Conservation (phyloP, 2,797 vertebrate genomes). For the Siniperca scherzeri region DNA sequence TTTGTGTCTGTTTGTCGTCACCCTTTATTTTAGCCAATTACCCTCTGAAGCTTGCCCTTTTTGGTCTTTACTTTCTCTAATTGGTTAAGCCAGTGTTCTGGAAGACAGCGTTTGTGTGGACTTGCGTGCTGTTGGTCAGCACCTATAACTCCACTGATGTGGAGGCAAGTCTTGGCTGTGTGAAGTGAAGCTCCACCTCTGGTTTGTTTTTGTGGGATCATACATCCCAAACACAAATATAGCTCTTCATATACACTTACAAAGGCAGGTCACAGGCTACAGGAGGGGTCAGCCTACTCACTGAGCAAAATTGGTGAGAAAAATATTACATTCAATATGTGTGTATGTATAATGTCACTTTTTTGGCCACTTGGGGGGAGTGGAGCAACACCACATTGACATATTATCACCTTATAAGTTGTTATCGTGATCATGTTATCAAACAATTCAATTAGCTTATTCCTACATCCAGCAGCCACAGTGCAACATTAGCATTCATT, state of each 20-base stretch:
- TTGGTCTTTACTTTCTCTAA: not conserved
- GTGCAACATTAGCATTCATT: not conserved
- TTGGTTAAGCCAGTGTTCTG: conserved; percentile 1
- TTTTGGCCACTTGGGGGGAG: not conserved
- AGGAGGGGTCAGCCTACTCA: not conserved
- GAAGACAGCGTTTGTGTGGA: not conserved
- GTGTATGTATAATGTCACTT: too few relatives aligned
- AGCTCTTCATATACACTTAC: not conserved
- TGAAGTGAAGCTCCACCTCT: too few relatives aligned
- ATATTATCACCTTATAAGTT: not conserved
- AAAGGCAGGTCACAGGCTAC: not conserved
- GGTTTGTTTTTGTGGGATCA: not conserved
- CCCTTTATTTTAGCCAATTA: conserved; percentile 3
- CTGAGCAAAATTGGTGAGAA: not conserved
- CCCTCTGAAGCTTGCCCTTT: not conserved
- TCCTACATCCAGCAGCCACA: not conserved
- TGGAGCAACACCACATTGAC: not conserved
- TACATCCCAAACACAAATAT: not conserved
- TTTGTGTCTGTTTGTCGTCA: conserved; percentile 17
- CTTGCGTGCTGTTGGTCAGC: not conserved
- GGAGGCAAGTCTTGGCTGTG: too few relatives aligned
- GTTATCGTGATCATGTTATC: not conserved
- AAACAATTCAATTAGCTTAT: not conserved
- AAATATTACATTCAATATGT: too few relatives aligned
- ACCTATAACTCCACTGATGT: not conserved